These are phyloP conservation scores for Sceloporus undulatus DNA, from an alignment of 2,113 vertebrate genomes.

Conservation along the genomic window DNA sequence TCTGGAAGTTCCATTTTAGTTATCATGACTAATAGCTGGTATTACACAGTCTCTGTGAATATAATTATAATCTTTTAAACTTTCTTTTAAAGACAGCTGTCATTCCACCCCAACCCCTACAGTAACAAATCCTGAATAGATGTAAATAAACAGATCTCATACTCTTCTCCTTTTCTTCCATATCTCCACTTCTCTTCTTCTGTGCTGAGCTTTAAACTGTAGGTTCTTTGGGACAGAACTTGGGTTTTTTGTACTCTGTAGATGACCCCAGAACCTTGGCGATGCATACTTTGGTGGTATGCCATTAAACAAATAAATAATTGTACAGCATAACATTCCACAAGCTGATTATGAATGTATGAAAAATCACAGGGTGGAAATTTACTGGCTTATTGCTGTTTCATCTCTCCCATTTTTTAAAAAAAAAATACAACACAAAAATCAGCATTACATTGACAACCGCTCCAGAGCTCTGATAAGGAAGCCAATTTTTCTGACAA, in stretches of 20 bases:
- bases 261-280: too few relatives aligned
- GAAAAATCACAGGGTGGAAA: neutral
- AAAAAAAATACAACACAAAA: too few relatives aligned
- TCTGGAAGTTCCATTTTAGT: neutral
- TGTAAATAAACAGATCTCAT: neutral
- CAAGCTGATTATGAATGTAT: neutral
- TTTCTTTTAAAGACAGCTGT: neutral
- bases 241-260: too few relatives aligned
- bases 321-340: neutral
- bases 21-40: neutral
- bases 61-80: neutral
- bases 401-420: too few relatives aligned
- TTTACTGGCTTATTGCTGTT: neutral
- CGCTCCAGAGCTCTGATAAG: neutral
- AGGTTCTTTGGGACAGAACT: too few relatives aligned
- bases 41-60: neutral
- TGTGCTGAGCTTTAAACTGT: too few relatives aligned
- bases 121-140: neutral
- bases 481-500: neutral
- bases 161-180: too few relatives aligned
- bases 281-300: neutral
- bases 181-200: too few relatives aligned
- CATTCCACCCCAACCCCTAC: neutral
- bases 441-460: neutral
- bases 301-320: neutral